Conservation (phyloP, 2,888 invertebrate species). For the Chrysolina haemoptera region DNA sequence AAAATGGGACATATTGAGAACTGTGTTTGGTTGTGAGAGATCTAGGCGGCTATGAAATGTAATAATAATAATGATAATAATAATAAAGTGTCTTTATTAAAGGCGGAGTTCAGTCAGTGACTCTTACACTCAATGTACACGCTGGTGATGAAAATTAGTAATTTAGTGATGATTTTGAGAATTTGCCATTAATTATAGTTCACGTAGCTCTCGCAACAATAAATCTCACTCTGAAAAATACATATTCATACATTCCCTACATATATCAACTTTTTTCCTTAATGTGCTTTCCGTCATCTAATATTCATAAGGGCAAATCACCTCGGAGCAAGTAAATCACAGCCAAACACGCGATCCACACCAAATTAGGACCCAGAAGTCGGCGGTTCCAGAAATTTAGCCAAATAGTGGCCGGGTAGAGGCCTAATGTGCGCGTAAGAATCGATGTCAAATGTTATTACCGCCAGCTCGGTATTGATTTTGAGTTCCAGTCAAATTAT, state of each 20-base stretch:
- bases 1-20: too few species aligned
- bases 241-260: background rate
- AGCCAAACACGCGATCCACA: conserved; percentile 53
- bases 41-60: too few species aligned
- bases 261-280: conserved; percentile 28
- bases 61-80: too few species aligned
- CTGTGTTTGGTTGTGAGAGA: too few species aligned
- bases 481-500: conserved; percentile 19
- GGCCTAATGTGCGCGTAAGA: conserved; percentile 53
- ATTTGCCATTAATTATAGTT: too few species aligned
- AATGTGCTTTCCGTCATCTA: conserved; percentile 40
- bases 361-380: conserved; percentile 44
- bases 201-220: too few species aligned
- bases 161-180: too few species aligned
- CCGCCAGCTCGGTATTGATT: conserved; percentile 62
- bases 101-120: too few species aligned
- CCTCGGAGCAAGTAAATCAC: conserved; percentile 50
- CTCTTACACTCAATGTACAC: too few species aligned
- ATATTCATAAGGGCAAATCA: conserved; percentile 47
- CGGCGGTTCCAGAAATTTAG: conserved; percentile 47
- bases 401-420: conserved; percentile 47
- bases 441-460: conserved; percentile 67
- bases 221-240: background rate
- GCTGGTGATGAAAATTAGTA: too few species aligned
- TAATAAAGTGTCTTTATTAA: too few species aligned